phyloP scores from a whole-genome alignment of 2,888 invertebrate species.

The Nephrocerus scutellatus region DNA sequence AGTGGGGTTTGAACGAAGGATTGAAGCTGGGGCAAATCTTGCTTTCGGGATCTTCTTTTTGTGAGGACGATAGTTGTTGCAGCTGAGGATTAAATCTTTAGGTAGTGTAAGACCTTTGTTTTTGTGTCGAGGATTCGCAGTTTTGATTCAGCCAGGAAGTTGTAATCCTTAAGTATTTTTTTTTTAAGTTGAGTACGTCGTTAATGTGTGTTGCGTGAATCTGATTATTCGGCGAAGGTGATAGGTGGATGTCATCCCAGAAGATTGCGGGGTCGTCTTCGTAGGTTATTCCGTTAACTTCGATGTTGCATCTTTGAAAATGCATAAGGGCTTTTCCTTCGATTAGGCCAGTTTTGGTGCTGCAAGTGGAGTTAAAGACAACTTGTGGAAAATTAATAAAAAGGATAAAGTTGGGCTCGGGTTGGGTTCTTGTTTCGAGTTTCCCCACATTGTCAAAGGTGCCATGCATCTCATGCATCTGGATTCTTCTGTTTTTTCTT shows the following conservation, averaged over 20 bases:
- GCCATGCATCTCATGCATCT: constrained; percentile 9
- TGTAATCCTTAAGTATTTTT: constrained; percentile 3
- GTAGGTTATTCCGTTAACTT: too few relatives aligned
- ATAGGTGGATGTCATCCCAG: constrained; percentile 6
- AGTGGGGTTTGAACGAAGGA: too few relatives aligned
- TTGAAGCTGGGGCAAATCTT: too few relatives aligned
- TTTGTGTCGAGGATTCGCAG: too few relatives aligned
- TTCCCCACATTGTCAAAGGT: constrained; percentile 4
- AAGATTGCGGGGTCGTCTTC: too few relatives aligned
- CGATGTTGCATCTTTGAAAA: too few relatives aligned
- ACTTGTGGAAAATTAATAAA: constrained; percentile 8
- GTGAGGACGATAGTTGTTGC: too few relatives aligned
- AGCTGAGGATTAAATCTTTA: too few relatives aligned
- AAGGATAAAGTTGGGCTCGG: constrained; percentile 8
- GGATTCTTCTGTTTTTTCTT: constrained; percentile 7
- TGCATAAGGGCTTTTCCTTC: constrained; percentile 7
- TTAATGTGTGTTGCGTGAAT: not conserved
- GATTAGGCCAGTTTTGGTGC: not conserved
- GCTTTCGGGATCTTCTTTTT: too few relatives aligned
- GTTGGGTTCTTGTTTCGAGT: constrained; percentile 7
- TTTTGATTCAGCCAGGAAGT: not conserved
- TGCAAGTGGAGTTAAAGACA: constrained; percentile 9
- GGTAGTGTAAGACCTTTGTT: too few relatives aligned
- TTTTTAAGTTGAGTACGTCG: constrained; percentile 2
- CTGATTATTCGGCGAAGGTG: constrained; percentile 7